phyloP scores from a whole-genome alignment of 2,888 invertebrate species.

The Drosophila hamatofila region DNA sequence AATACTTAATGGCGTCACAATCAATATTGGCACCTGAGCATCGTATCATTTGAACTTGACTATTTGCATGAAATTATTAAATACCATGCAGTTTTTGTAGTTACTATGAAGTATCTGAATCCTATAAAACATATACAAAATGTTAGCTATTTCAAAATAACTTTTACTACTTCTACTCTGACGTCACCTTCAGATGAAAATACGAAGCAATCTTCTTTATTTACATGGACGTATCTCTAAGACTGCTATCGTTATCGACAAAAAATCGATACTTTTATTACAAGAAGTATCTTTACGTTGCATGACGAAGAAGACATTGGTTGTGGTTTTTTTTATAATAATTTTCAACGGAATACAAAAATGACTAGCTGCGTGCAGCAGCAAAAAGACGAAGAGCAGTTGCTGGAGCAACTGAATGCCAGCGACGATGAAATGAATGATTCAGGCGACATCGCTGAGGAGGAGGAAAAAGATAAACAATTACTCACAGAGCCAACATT shows the following conservation, averaged over 20 bases:
- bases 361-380: conserved; percentile 80
- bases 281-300: conserved; percentile 24
- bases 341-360: conserved; percentile 45
- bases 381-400: conserved; percentile 70
- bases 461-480: conserved; percentile 47
- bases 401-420: conserved; percentile 59
- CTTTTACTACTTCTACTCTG: not conserved
- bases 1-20: conserved; percentile 1
- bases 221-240: not conserved
- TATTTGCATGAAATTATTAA: not conserved
- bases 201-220: conserved; percentile 17
- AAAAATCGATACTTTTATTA: conserved; percentile 11
- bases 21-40: not conserved
- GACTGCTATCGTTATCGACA: conserved; percentile 22
- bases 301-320: conserved; percentile 30
- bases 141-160: not conserved
- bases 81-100: not conserved
- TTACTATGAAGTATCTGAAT: not conserved
- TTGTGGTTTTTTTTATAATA: conserved; percentile 32
- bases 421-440: conserved; percentile 73
- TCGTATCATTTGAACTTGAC: not conserved
- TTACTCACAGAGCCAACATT: conserved; percentile 71
- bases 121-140: no score
- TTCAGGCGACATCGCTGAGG: conserved; percentile 46
- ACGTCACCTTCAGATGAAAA: not conserved